phyloP scores from a whole-genome alignment of 2,113 vertebrate genomes.

The Leptobrachium leishanense region DNA sequence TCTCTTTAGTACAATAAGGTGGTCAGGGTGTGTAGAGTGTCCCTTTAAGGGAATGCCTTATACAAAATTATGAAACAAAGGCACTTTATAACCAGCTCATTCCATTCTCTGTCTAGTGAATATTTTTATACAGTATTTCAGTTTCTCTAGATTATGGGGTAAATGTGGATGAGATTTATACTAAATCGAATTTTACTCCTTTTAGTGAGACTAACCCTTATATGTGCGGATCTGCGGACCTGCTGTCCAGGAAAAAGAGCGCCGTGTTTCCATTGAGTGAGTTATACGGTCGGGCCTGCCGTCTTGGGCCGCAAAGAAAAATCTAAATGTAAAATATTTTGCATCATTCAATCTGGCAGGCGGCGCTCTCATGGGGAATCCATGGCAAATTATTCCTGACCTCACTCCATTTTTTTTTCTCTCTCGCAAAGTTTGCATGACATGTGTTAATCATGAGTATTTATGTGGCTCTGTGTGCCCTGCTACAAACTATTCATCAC shows the following conservation, averaged over 20 bases:
- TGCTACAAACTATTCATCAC: too few relatives aligned
- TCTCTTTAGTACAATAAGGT: too few relatives aligned
- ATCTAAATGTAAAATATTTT: conserved; percentile 1
- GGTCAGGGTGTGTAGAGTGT: too few relatives aligned
- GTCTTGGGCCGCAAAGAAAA: neutral
- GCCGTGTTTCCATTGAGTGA: conserved; percentile 5
- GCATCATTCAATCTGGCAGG: conserved; percentile 8
- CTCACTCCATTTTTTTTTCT: too few relatives aligned
- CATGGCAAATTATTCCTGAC: too few relatives aligned
- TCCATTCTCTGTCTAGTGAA: too few relatives aligned
- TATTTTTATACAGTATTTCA: neutral
- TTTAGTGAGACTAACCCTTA: neutral
- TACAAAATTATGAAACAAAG: neutral
- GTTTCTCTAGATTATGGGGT: neutral
- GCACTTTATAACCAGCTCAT: too few relatives aligned
- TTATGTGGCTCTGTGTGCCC: too few relatives aligned
- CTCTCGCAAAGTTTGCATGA: too few relatives aligned
- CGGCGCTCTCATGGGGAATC: conserved; percentile 3
- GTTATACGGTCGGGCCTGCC: neutral
- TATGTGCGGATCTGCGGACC: neutral
- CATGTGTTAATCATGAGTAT: too few relatives aligned
- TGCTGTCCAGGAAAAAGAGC: neutral
- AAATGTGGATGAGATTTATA: neutral
- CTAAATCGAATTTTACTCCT: neutral
- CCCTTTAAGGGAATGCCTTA: too few relatives aligned